phyloP scores from a whole-genome alignment of 2,113 vertebrate genomes.

The Cairina moschata region DNA sequence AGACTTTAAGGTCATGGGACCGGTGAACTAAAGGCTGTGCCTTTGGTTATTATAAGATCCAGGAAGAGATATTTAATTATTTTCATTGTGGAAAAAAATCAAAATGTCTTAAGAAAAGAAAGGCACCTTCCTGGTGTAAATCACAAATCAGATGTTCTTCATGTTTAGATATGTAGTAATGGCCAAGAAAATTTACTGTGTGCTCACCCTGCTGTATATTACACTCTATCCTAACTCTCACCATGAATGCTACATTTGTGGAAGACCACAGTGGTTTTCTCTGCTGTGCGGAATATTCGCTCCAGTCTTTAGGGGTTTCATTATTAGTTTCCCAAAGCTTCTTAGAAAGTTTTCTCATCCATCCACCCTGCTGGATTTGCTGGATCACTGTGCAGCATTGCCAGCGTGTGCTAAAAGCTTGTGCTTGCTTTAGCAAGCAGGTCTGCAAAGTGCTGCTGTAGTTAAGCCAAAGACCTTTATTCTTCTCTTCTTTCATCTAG shows the following conservation, averaged over 20 bases:
- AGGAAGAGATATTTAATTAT: not conserved
- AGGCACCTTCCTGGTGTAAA: not conserved
- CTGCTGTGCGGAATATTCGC: not conserved
- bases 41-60: not conserved
- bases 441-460: not conserved
- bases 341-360: not conserved
- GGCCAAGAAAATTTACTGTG: not conserved
- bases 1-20: not conserved
- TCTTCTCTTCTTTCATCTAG: not conserved
- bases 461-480: not conserved
- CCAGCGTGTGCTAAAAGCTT: accelerated
- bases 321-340: not conserved
- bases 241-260: accelerated
- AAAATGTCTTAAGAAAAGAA: not conserved
- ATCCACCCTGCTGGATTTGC: not conserved
- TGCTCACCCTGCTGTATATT: not conserved
- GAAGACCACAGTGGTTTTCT: not conserved
- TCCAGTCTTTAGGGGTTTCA: not conserved
- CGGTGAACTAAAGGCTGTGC: not conserved
- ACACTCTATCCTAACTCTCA: not conserved
- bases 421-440: not conserved
- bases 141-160: not conserved
- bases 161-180: not conserved
- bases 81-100: not conserved
- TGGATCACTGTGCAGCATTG: not conserved